These are phyloP conservation scores for Rhynchopsitta pachyrhyncha DNA, from an alignment of 2,113 vertebrate genomes.

Conservation along the genomic window DNA sequence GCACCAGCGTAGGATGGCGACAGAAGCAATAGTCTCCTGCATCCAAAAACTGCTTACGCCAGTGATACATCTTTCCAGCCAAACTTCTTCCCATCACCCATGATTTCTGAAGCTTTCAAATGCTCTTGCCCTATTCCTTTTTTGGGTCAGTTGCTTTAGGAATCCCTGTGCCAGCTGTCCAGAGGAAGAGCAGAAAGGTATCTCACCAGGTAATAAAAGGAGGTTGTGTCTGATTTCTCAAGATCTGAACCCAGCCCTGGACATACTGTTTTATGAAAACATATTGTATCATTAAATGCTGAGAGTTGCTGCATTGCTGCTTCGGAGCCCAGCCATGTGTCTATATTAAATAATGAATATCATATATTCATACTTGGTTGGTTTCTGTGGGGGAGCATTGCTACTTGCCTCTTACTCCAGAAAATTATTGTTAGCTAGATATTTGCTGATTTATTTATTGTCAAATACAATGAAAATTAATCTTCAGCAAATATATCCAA, in stretches of 20 bases:
- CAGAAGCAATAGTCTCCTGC: not conserved
- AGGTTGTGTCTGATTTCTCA: not conserved
- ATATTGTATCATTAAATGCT: not conserved
- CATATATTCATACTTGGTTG: not conserved
- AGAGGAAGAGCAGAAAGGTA: not conserved
- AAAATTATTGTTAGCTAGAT: not conserved
- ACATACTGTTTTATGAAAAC: not conserved
- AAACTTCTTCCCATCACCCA: not conserved
- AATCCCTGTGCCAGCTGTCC: not conserved
- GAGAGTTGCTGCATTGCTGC: not conserved
- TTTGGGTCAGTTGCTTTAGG: not conserved
- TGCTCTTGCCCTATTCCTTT: rapidly evolving
- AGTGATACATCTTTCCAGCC: not conserved
- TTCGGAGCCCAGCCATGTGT: not conserved
- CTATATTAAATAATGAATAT: not conserved
- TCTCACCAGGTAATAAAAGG: not conserved
- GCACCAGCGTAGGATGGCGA: rapidly evolving
- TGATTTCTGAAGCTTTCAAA: not conserved
- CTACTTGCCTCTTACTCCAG: not conserved
- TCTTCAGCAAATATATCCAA: not conserved
- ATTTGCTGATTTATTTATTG: not conserved
- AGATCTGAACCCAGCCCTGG: not conserved
- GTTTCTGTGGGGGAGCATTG: not conserved
- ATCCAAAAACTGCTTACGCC: not conserved
- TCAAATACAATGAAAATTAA: not conserved